Evolutionary conservation across 2,888 invertebrate species (phyloP), one percentile per base, ranked within the genome.

Genomic region (Callosobruchus maculatus): DNA sequence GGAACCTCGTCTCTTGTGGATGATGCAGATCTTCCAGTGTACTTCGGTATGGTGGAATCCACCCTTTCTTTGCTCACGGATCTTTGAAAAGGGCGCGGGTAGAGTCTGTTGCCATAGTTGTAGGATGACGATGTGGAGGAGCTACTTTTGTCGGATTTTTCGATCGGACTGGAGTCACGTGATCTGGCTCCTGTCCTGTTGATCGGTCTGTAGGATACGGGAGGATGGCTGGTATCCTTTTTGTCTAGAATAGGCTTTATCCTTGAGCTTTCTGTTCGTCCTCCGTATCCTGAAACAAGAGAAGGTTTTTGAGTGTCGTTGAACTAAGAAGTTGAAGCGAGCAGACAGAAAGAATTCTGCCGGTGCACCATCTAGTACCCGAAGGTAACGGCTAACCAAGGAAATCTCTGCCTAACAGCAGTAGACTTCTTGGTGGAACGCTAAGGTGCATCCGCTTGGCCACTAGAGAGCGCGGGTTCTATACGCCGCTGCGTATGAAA

Each of bases 91-190:
- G 83, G 85, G 22, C 89, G 87, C 49, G 90, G 89, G 81, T 90
- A 91, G 68, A 90, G 82, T 84, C 90, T 89, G 71, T 84, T 86
- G 81, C 76, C 72, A 68, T 89, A 89, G 81, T 87, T 90, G 77
- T 89, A 89, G 80, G 88, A 86, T 9, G 80, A 78, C 1, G 80
- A 77, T 4, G 70, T 22, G 81, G 88, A 83, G 84, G 90, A 87
- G 85, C 90, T 89, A 81, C 89, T 89, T 74, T 81, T 83, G 70
- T 84, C 84, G 4, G 82, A 79, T 77, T 80, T 80, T 20, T 82
- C 89, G 78, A 86, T 84, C 76, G 91, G 90, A 82, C 91, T 92
- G 20, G 89, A 88, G 82, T 92, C 92, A 78, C 91, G 88, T 70
- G 89, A 88, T 77, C 85, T 83, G 73, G 86, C 84, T 4, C 83